A percentile compares a stretch with the other conserved stretches of the same genome.
Evolutionary conservation across 2,888 invertebrate genomes (phyloP).

Genomic region (Tipula confusa): DNA sequence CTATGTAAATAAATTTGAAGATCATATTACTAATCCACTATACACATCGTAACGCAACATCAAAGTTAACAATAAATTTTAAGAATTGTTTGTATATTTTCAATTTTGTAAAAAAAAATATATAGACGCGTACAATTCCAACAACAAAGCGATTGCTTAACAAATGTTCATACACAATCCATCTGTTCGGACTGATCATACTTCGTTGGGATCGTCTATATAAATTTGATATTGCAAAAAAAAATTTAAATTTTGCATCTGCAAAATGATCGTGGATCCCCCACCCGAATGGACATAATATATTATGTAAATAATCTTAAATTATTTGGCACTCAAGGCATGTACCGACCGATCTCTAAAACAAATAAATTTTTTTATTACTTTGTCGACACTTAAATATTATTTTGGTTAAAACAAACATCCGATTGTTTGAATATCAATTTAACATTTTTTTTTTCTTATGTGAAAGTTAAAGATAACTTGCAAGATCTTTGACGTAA

Average conservation of each 20-base stretch:
- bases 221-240: too few relatives aligned
- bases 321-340: neutral
- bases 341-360: too few relatives aligned
- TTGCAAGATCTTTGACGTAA: too few relatives aligned
- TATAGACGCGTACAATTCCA: neutral
- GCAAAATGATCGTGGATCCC: neutral
- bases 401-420: neutral
- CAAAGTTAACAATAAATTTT: neutral
- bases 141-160: neutral
- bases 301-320: too few relatives aligned
- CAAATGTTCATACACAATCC: neutral
- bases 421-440: neutral
- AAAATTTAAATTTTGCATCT: neutral
- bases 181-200: neutral
- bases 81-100: too few relatives aligned
- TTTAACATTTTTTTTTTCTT: too few relatives aligned
- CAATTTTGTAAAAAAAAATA: neutral
- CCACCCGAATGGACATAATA: too few relatives aligned
- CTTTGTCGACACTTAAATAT: neutral
- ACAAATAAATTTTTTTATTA: neutral
- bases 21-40: conserved; percentile 5
- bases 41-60: neutral
- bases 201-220: neutral
- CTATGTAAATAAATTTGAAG: neutral
- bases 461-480: too few relatives aligned